These are phyloP conservation scores for Quadroppia sp. DNA, from an alignment of 2,888 invertebrate species.

Conservation along the genomic window DNA sequence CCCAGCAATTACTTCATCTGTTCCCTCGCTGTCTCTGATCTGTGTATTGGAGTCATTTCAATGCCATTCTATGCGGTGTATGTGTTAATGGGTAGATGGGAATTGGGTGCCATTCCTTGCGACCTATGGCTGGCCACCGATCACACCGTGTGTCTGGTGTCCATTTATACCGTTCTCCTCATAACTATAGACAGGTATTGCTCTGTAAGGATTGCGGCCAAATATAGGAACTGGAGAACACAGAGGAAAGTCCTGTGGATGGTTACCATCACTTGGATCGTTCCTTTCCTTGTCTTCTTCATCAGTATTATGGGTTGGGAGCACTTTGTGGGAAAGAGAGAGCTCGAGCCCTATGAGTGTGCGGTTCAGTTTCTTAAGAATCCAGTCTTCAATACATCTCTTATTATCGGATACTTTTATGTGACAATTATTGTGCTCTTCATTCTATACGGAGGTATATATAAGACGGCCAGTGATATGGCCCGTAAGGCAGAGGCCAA, in stretches of 20 bases:
- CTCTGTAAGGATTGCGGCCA: slow-evolving; percentile 96
- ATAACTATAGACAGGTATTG: slow-evolving; percentile 98
- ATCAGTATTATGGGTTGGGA: slow-evolving; percentile 99
- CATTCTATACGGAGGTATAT: slow-evolving; percentile 92
- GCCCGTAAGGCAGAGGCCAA: slow-evolving; percentile 95
- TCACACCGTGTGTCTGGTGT: slow-evolving; percentile 97
- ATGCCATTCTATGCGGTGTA: slow-evolving; percentile 99
- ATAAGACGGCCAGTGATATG: slow-evolving; percentile 94
- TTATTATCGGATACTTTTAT: slow-evolving; percentile 97
- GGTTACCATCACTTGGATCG: slow-evolving; percentile 94
- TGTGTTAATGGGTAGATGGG: slow-evolving; percentile 94
- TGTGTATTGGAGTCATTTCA: slow-evolving; percentile 94
- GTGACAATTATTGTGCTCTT: slow-evolving; percentile 91
- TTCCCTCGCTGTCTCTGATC: slow-evolving; percentile 92
- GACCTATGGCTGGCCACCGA: slow-evolving; percentile 98
- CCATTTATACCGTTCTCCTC: slow-evolving; percentile 96
- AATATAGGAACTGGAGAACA: slow-evolving; percentile 94
- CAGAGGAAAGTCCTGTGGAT: slow-evolving; percentile 88
- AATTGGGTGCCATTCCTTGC: slow-evolving; percentile 88
- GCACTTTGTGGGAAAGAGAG: slow-evolving; percentile 88
- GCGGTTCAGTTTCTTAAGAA: slow-evolving; percentile 96
- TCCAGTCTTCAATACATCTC: slow-evolving; percentile 91
- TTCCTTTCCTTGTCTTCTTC: slow-evolving; percentile 92
- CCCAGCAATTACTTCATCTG: slow-evolving; percentile 99
- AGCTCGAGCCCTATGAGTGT: slow-evolving; percentile 80